Conservation (phyloP, 2,888 invertebrate genomes). For the Caenorhabditis afra region DNA sequence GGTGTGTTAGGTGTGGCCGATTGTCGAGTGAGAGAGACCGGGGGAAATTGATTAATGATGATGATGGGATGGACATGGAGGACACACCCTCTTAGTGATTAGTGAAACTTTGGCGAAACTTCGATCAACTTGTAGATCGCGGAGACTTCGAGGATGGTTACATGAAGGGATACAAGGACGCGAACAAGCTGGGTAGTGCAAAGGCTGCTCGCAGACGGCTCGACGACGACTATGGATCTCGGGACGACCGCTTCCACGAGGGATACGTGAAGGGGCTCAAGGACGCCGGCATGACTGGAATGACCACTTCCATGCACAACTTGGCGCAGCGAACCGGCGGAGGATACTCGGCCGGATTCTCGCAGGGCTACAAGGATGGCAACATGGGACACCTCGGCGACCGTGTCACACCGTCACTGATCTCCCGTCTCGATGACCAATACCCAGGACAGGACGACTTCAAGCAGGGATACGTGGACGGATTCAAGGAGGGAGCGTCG, state of each 20-base stretch:
- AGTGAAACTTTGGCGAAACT: no score
- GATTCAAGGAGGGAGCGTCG: conserved; percentile 80
- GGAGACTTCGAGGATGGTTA: conserved; percentile 80
- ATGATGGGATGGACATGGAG: conserved; percentile 25
- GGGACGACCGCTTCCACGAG: conserved; percentile 77
- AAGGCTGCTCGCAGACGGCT: conserved; percentile 73
- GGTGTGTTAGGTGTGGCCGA: conserved; percentile 34
- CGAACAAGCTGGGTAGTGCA: conserved; percentile 74
- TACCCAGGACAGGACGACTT: conserved; percentile 81
- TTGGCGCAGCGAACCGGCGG: conserved; percentile 75
- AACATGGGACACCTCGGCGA: conserved; percentile 80
- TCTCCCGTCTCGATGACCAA: conserved; percentile 80
- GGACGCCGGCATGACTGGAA: conserved; percentile 79
- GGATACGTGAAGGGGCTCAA: conserved; percentile 79
- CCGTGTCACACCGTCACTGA: conserved; percentile 78
- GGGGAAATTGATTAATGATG: conserved; percentile 44
- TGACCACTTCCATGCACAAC: conserved; percentile 80
- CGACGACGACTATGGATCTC: conserved; percentile 76
- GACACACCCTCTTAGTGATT: conserved; percentile 13
- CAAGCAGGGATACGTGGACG: conserved; percentile 80
- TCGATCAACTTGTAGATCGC: conserved; percentile 44
- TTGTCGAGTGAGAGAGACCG: conserved; percentile 25
- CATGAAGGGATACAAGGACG: conserved; percentile 80
- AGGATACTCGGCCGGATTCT: conserved; percentile 80
- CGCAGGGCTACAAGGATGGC: conserved; percentile 80